A percentile compares a stretch with the other conserved stretches of the same genome.
phyloP scores from a whole-genome alignment of 2,113 vertebrate species.

The Clarias batrachus region DNA sequence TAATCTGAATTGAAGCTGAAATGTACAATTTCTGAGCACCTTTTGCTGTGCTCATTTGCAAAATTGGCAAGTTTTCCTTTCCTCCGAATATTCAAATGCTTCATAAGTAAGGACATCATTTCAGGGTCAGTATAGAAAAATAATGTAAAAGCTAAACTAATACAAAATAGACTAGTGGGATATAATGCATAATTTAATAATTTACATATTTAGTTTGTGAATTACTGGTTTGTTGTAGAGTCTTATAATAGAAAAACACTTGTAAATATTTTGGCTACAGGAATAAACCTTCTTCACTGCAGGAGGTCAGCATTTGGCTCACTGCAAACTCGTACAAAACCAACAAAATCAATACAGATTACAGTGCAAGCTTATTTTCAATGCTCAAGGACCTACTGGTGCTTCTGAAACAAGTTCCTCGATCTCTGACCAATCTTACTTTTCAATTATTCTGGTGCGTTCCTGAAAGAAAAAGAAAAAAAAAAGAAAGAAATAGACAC shows the following conservation, averaged over 20 bases:
- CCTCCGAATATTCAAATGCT: neutral
- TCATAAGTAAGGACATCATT: neutral
- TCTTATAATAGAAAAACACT: neutral
- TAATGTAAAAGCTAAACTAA: neutral
- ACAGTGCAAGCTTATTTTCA: neutral
- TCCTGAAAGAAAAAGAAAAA: neutral
- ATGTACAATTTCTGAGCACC: neutral
- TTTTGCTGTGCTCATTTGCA: too few species aligned
- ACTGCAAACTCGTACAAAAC: neutral
- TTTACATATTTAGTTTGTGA: neutral
- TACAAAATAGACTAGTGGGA: neutral
- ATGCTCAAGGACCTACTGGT: neutral
- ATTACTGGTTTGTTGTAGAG: neutral
- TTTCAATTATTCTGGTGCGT: neutral
- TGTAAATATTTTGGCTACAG: neutral
- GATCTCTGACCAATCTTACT: neutral
- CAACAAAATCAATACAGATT: slow-evolving; percentile 7
- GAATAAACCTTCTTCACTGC: slow-evolving; percentile 26
- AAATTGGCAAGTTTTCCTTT: neutral
- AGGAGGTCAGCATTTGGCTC: neutral
- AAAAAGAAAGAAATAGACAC: neutral
- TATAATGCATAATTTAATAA: neutral
- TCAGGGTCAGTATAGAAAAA: neutral
- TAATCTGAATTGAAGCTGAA: neutral
- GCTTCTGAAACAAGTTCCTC: neutral